Evolutionary conservation across 1,140 invertebrate species (phyloP), one percentile per base, ranked within the genome.

Genomic region (Rhopalosiphum maidis): DNA sequence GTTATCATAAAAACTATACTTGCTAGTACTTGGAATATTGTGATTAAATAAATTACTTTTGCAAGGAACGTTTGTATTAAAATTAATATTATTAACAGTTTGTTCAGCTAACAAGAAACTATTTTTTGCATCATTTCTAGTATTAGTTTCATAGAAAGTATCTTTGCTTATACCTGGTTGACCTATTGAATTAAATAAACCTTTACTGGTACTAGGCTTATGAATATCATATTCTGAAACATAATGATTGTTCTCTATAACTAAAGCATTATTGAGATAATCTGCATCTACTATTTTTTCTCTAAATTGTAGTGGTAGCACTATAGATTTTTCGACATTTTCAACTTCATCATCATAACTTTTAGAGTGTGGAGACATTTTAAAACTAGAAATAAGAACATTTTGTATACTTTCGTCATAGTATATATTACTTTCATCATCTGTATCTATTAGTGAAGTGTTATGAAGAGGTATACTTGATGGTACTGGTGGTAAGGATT

Each of bases 1-100:
- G 94, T 94, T 94, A 41, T 91, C 60, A 94, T 95, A 95, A 77
- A 94, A 94, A 94, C 9, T 82, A 15, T 30, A 21, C 60, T 83
- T n/a, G 21, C 9, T 93, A 11, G 8, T 77, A 88, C 8, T 88
- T 15, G 85, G 37, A 46, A 25, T 43, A 30, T 55, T 60, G 25
- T 68, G 22, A 23, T 93, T 35, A 85, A 83, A 18, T 41, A 4
- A 43, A 48, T 43, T 25, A 82, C 25, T 60, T 30, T 30, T 30
- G 25, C 1, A 8, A 30, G 55, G 23, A 9, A 60, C 9, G 8
- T 60, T 60, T 30, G 25, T 30, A 30, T 60, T 25, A 60, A 60
- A 60, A 60, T 2, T 60, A 30, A 30, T 41, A 35, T 15, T 77
- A 68, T 60, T 60, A 6, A 60, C 3, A 60, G 30, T 4, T 85